Conservation (phyloP, 2,888 invertebrate species). For the Acrobasis suavella region DNA sequence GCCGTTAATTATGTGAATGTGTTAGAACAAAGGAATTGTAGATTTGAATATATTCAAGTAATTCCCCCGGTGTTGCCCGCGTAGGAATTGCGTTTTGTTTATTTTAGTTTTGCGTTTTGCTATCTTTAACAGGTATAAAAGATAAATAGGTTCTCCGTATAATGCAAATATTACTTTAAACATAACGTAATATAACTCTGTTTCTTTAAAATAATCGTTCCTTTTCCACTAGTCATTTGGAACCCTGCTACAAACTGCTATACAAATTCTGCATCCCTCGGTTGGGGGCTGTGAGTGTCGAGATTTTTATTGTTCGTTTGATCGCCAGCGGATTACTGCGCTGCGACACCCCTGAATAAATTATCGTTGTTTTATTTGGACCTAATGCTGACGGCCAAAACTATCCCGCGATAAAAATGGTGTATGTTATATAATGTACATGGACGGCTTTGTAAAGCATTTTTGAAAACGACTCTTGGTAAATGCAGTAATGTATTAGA, state of each 20-base stretch:
- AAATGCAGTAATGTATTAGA: constrained; percentile 10
- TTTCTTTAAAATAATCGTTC: neutral
- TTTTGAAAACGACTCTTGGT: constrained; percentile 5
- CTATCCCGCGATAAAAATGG: constrained; percentile 16
- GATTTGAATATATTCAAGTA: too few relatives aligned
- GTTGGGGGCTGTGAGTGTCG: constrained; percentile 45
- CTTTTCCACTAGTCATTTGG: neutral
- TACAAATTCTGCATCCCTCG: constrained; percentile 6
- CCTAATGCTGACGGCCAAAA: constrained; percentile 27
- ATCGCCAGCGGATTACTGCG: constrained; percentile 59
- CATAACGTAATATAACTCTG: too few relatives aligned
- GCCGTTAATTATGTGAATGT: too few relatives aligned
- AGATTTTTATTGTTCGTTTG: constrained; percentile 70
- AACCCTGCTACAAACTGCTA: constrained; percentile 16
- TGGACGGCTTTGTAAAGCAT: constrained; percentile 19
- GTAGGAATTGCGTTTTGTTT: too few relatives aligned
- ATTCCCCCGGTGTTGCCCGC: too few relatives aligned
- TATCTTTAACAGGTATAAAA: too few relatives aligned
- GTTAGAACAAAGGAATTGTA: too few relatives aligned
- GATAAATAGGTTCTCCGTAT: too few relatives aligned
- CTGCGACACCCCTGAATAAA: constrained; percentile 57
- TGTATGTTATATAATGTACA: constrained; percentile 21
- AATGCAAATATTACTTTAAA: too few relatives aligned
- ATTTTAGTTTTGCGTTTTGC: too few relatives aligned
- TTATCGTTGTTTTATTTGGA: constrained; percentile 59